Conservation (phyloP, 2,113 vertebrate genomes). For the Eptesicus fuscus region DNA sequence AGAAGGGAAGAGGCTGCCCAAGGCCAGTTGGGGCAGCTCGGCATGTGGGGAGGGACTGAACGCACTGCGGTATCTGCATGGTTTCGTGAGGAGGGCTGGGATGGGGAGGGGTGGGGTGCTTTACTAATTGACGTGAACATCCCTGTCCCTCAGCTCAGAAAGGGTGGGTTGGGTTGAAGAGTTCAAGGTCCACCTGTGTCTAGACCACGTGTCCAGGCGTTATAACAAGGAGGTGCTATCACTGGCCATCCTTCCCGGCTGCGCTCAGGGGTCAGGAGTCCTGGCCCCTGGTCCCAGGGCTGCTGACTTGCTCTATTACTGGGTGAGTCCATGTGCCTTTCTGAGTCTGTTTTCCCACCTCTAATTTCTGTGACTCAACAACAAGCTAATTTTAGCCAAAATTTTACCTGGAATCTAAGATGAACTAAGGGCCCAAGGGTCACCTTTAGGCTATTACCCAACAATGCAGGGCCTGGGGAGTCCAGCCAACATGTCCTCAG, state of each 20-base stretch:
- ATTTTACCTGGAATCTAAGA: background rate
- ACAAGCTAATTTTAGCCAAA: background rate
- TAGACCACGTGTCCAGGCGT: background rate
- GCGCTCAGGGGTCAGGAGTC: background rate
- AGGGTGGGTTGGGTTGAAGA: background rate
- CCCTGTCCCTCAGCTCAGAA: background rate
- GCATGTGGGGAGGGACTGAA: background rate
- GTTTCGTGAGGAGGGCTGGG: background rate
- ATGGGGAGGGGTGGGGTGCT: too few species aligned
- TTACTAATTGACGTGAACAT: background rate
- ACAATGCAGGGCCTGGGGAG: background rate
- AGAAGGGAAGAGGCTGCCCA: background rate
- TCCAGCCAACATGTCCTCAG: background rate
- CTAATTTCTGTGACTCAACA: background rate
- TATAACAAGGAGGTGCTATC: background rate
- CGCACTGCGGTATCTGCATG: background rate
- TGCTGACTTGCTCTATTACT: background rate
- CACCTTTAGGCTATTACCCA: background rate
- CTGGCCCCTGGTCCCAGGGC: background rate
- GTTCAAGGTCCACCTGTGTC: too few species aligned
- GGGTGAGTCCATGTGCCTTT: background rate
- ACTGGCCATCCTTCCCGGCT: rapidly evolving
- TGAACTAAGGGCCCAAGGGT: background rate
- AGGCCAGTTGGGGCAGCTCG: background rate
- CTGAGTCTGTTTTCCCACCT: background rate